phyloP scores from a whole-genome alignment of 2,888 invertebrate species.

The Drosophila diplacantha region DNA sequence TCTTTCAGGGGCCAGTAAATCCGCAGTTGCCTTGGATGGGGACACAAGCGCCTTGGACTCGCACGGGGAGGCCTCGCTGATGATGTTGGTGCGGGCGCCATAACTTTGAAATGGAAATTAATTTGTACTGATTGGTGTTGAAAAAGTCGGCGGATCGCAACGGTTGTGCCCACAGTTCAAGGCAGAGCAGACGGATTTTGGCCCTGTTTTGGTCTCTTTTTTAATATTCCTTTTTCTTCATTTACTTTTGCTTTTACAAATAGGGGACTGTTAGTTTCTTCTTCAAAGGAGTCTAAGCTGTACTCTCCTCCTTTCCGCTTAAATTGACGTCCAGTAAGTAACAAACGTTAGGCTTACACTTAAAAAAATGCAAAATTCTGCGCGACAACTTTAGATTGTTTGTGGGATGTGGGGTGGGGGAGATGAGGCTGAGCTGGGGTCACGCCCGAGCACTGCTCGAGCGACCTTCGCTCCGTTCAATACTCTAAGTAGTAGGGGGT shows the following conservation, averaged over 20 bases:
- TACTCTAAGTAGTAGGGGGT: conserved; percentile 62
- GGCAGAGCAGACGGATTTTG: conserved; percentile 17
- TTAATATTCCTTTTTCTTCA: conserved; percentile 3
- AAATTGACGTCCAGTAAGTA: conserved; percentile 60
- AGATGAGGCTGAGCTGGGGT: conserved; percentile 38
- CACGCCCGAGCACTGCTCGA: conserved; percentile 58
- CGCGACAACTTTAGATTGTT: conserved; percentile 55
- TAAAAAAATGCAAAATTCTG: conserved; percentile 77
- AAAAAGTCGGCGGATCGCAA: conserved; percentile 27
- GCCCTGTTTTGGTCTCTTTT: conserved; percentile 39
- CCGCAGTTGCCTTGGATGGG: conserved; percentile 24
- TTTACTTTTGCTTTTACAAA: conserved; percentile 18
- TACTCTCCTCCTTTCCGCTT: conserved; percentile 25
- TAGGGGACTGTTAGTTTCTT: conserved; percentile 24
- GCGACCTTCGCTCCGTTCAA: conserved; percentile 49
- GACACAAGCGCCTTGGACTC: conserved; percentile 20
- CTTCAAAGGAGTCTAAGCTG: conserved; percentile 44
- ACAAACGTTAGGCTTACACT: conserved; percentile 64
- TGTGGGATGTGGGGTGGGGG: conserved; percentile 15
- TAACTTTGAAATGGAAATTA: conserved; percentile 68
- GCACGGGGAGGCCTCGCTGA: conserved; percentile 14
- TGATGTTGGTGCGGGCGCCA: conserved; percentile 37
- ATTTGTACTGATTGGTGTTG: conserved; percentile 69
- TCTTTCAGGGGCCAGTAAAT: conserved; percentile 12
- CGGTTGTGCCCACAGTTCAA: conserved; percentile 28